These are phyloP conservation scores for Linnaemya vulpina DNA, from an alignment of 2,888 invertebrate species.

Conservation along the genomic window DNA sequence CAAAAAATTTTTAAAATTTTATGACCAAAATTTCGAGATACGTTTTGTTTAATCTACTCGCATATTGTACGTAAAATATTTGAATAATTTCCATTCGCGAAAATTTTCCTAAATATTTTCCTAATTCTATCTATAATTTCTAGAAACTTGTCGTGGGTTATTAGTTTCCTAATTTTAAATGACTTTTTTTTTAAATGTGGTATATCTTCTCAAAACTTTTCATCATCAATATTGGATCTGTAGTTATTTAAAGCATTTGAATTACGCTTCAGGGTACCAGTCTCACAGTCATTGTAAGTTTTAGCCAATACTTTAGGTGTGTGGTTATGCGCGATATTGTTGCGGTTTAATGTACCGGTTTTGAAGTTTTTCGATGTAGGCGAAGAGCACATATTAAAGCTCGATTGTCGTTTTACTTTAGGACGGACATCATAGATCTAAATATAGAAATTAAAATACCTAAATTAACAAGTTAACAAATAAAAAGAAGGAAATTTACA, in stretches of 20 bases:
- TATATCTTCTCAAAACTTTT: slow-evolving; percentile 79
- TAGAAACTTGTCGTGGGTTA: neutral
- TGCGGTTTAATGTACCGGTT: slow-evolving; percentile 84
- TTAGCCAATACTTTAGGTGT: slow-evolving; percentile 88
- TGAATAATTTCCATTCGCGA: neutral
- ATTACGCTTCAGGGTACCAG: slow-evolving; percentile 89
- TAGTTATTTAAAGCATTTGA: slow-evolving; percentile 88
- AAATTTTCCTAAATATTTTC: slow-evolving; percentile 22
- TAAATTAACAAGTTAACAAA: neutral
- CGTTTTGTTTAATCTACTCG: neutral
- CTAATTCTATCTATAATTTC: neutral
- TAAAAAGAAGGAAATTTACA: slow-evolving; percentile 83
- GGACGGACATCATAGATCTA: slow-evolving; percentile 83
- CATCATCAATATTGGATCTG: slow-evolving; percentile 81
- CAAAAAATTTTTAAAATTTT: neutral
- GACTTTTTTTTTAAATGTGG: slow-evolving; percentile 16
- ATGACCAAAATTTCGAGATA: neutral
- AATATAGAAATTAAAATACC: slow-evolving; percentile 32
- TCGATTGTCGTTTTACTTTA: slow-evolving; percentile 87
- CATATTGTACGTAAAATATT: neutral
- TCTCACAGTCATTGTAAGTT: slow-evolving; percentile 90
- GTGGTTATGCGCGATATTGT: slow-evolving; percentile 86
- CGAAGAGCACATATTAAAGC: slow-evolving; percentile 85
- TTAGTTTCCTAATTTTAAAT: slow-evolving; percentile 32
- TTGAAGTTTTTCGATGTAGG: slow-evolving; percentile 77